Evolutionary conservation across 2,113 vertebrate species (phyloP).

Genomic region (Apaloderma vittatum): DNA sequence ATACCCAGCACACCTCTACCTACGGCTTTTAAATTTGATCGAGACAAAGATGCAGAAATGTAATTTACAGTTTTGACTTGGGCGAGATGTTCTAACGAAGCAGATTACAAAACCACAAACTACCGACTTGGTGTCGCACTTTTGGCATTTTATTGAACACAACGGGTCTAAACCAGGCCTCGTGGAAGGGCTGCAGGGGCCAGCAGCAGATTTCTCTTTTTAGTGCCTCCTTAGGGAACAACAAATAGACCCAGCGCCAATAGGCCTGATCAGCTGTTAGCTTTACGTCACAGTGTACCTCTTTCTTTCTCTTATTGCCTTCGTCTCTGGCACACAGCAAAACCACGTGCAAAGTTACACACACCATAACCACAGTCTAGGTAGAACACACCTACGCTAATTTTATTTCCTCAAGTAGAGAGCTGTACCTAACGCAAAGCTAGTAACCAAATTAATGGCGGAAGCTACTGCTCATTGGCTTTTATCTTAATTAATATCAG

Average conservation of each 20-base stretch:
- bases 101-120: background rate
- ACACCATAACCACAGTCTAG: background rate
- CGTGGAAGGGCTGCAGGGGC: background rate
- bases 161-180: background rate
- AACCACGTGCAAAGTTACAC: background rate
- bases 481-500: conserved; percentile 65
- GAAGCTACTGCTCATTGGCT: background rate
- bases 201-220: background rate
- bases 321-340: background rate
- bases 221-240: background rate
- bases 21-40: background rate
- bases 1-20: background rate
- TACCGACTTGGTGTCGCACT: background rate
- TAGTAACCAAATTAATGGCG: background rate
- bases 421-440: background rate
- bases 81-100: background rate
- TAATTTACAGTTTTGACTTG: background rate
- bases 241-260: background rate
- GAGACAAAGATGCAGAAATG: background rate
- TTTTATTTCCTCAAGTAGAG: background rate
- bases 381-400: background rate
- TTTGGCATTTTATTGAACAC: background rate
- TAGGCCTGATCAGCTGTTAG: background rate
- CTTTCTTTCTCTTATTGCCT: background rate
- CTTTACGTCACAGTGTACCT: background rate